These are phyloP conservation scores for Aeoliscus strigatus DNA, from an alignment of 2,797 vertebrate species.

Conservation along the genomic window DNA sequence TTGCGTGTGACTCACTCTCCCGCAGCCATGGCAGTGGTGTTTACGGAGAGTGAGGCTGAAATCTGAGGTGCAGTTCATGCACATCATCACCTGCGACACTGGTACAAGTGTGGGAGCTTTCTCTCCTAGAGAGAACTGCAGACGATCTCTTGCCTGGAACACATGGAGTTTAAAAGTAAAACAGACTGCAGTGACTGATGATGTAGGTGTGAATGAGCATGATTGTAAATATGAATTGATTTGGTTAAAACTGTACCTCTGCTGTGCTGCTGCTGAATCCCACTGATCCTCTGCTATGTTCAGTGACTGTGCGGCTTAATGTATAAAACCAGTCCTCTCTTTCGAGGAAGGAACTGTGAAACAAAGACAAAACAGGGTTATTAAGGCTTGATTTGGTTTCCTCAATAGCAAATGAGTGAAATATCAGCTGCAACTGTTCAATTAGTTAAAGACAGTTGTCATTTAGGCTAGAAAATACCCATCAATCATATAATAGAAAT, in stretches of 20 bases:
- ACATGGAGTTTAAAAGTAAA: too few species aligned
- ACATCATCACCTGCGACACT: conserved; percentile 90
- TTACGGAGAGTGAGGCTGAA: conserved; percentile 90
- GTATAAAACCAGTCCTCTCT: conserved; percentile 93
- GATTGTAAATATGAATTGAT: too few species aligned
- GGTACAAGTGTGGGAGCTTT: conserved; percentile 89
- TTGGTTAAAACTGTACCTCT: too few species aligned
- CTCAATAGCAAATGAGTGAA: neutral
- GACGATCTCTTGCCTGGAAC: conserved; percentile 77
- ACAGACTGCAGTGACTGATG: too few species aligned
- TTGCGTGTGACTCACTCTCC: conserved; percentile 77
- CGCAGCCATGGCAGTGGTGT: conserved; percentile 93
- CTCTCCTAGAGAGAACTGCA: conserved; percentile 83
- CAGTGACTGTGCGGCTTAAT: conserved; percentile 78
- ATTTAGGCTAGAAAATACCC: neutral
- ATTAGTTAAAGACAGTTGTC: too few species aligned
- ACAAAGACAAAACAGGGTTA: neutral
- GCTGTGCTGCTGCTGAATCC: conserved; percentile 37
- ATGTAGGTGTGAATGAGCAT: too few species aligned
- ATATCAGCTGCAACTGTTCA: neutral
- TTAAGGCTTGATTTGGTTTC: neutral
- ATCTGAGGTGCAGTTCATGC: conserved; percentile 95
- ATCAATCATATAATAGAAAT: conserved; percentile 1
- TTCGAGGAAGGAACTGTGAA: conserved; percentile 85
- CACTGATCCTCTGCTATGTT: conserved; percentile 52